Conservation (phyloP, 2,797 vertebrate species). For the Catamblyrhynchus diadema region DNA sequence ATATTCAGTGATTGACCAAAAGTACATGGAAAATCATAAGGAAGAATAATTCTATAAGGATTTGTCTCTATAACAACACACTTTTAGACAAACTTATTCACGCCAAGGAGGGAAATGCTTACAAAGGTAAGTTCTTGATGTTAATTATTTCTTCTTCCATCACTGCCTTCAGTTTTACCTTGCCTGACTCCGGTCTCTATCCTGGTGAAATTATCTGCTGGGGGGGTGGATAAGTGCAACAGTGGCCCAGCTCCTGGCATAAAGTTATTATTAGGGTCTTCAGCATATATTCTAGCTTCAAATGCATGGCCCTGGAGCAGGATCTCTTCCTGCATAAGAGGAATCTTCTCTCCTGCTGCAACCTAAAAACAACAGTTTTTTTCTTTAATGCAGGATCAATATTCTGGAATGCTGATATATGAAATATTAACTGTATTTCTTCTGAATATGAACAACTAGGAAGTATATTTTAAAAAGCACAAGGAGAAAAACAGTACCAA, state of each 20-base stretch:
- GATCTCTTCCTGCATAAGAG: conserved; percentile 91
- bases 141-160: neutral
- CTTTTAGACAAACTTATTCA: neutral
- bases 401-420: neutral
- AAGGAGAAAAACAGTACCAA: neutral
- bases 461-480: neutral
- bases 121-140: neutral
- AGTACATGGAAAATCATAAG: neutral
- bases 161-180: conserved; percentile 74
- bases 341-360: conserved; percentile 92
- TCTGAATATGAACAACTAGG: neutral
- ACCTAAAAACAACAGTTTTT: conserved; percentile 73
- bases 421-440: neutral
- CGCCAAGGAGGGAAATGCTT: neutral
- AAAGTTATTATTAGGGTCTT: conserved; percentile 92
- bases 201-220: conserved; percentile 79
- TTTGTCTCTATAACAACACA: neutral
- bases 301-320: conserved; percentile 89
- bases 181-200: conserved; percentile 95
- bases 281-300: conserved; percentile 95
- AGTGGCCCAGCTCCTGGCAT: conserved; percentile 92
- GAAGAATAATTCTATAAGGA: neutral
- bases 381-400: neutral
- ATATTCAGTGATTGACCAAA: neutral
- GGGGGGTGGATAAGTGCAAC: conserved; percentile 88